Evolutionary conservation across 2,888 invertebrate genomes (phyloP), one percentile per base, ranked within the genome.

Genomic region (Atrina japonica): DNA sequence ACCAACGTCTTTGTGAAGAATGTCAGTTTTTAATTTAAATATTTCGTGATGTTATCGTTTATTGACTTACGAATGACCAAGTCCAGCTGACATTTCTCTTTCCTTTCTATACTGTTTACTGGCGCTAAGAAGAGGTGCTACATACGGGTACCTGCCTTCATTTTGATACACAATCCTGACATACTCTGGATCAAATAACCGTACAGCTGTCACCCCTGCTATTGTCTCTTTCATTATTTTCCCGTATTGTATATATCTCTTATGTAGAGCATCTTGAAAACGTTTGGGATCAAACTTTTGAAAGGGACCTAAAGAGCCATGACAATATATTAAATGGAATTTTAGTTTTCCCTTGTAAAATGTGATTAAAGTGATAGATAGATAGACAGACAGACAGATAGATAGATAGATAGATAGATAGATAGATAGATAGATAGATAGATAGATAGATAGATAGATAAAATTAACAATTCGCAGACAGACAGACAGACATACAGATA

Each of bases 171-270:
- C 92, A 1, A 92, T 92, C 80, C 95, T 94, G 68, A 97, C 95
- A 84, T 96, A 95, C 18, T 94, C 94, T 0, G 97, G 97, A 83
- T 95, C 94, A 88, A 94, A 96, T 0, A 97, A 91, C 92, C 95
- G 96, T 0, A 98, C 93, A 11, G 96, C 88, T 65, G 93, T 93
- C 6, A 94, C 93, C 0, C 95, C 95, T 43, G 94, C 92, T 75
- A 96, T 93, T 70, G 93, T 93, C 90, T 98, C 97, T 23, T 94
- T 93, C 3, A 97, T 95, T 18, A 97, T 91, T 1, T 93, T 92
- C 0, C 98, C 98, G 89, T 94, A 97, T 66, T 93, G 92, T 25
- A 92, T 89, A 84, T 94, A 94, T 23, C 92, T 84, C 47, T 91
- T 90, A 40, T 83, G 47, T 29, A 93, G 84, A 5, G 92, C 91